Evolutionary conservation across 1,140 invertebrate genomes (phyloP).

Genomic region (Aphidius gifuensis): DNA sequence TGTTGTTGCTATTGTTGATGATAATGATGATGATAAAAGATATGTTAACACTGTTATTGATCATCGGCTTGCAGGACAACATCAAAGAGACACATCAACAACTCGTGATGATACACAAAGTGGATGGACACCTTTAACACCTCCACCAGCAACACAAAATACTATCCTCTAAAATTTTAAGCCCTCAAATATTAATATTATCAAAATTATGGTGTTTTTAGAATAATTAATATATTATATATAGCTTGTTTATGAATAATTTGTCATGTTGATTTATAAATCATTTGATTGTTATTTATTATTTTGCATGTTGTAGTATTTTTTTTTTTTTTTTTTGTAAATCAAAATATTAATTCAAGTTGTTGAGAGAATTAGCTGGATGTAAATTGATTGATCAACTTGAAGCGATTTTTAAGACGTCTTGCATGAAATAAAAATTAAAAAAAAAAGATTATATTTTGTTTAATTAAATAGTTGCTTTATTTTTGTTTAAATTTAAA

Average conservation of each 20-base stretch:
- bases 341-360: not conserved
- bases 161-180: constrained; percentile 43
- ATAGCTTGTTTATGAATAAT: too few relatives aligned
- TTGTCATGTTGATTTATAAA: not conserved
- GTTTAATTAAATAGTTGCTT: too few relatives aligned
- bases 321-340: too few relatives aligned
- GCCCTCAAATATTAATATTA: not conserved
- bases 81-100: constrained; percentile 30
- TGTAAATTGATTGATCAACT: too few relatives aligned
- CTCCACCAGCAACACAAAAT: constrained; percentile 47
- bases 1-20: not conserved
- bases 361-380: too few relatives aligned
- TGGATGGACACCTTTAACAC: constrained; percentile 44
- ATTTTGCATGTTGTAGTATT: too few relatives aligned
- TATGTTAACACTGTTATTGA: constrained; percentile 40
- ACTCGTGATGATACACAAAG: constrained; percentile 34
- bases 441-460: not conserved
- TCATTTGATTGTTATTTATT: too few relatives aligned
- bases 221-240: not conserved
- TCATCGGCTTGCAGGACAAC: constrained; percentile 39
- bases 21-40: constrained; percentile 35
- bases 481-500: too few relatives aligned
- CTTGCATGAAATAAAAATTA: too few relatives aligned
- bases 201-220: not conserved
- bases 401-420: too few relatives aligned